phyloP scores from a whole-genome alignment of 92 coral and sea anemone species.

The Heteractis magnifica region DNA sequence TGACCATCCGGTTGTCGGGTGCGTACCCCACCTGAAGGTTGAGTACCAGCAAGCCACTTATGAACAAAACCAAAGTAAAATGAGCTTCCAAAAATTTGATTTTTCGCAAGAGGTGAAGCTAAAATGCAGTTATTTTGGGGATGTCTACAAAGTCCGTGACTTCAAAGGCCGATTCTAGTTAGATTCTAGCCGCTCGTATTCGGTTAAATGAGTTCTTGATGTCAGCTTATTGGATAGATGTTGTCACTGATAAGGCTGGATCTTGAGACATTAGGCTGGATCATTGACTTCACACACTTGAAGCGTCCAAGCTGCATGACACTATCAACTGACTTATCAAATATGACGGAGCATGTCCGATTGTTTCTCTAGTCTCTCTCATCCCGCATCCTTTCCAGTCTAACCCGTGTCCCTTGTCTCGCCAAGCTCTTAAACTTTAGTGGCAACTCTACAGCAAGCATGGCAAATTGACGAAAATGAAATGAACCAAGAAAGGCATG shows the following conservation, averaged over 20 bases:
- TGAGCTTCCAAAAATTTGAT: too few relatives aligned
- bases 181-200: not conserved
- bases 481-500: not conserved
- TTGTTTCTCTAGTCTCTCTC: not conserved
- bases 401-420: too few relatives aligned
- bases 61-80: too few relatives aligned
- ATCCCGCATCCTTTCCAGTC: not conserved
- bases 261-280: slow-evolving; percentile 2
- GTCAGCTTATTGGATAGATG: slow-evolving; percentile 11
- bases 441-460: not conserved
- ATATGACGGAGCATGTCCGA: not conserved
- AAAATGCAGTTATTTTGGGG: not conserved
- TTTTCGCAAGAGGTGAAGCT: not conserved
- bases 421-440: not conserved
- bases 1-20: not conserved
- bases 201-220: not conserved
- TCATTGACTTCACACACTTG: not conserved
- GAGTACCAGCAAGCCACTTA: too few relatives aligned
- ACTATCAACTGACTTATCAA: not conserved
- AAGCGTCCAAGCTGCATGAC: not conserved
- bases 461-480: too few relatives aligned
- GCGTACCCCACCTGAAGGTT: not conserved
- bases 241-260: slow-evolving; percentile 5
- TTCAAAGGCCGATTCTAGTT: not conserved
- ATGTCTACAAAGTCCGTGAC: not conserved